These are phyloP conservation scores for Catocala fraxini DNA, from an alignment of 2,888 invertebrate species.

Conservation along the genomic window DNA sequence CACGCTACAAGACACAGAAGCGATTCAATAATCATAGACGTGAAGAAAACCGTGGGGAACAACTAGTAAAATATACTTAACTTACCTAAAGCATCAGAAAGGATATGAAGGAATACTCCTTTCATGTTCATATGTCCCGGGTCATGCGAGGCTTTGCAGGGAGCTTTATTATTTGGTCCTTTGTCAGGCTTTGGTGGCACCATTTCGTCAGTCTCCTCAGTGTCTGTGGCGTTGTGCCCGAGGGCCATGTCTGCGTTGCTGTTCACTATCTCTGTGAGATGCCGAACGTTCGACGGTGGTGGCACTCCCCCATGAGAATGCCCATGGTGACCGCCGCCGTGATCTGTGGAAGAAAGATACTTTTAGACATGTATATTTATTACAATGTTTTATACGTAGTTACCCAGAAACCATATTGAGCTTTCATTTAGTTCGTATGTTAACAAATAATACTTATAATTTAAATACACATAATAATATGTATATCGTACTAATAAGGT, in stretches of 20 bases:
- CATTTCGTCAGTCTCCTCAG: conserved; percentile 83
- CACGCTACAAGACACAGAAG: too few species aligned
- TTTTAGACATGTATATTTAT: too few species aligned
- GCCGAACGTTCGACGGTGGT: conserved; percentile 80
- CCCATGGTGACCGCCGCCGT: conserved; percentile 90
- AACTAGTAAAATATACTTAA: conserved; percentile 15
- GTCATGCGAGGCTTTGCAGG: conserved; percentile 70
- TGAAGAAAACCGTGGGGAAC: too few species aligned
- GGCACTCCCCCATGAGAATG: conserved; percentile 89
- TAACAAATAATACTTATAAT: too few species aligned
- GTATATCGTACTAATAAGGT: too few species aligned
- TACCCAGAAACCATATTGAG: too few species aligned
- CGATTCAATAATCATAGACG: too few species aligned
- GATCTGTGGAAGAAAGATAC: conserved; percentile 84
- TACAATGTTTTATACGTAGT: too few species aligned
- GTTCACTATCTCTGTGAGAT: conserved; percentile 81
- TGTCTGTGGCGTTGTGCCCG: conserved; percentile 79
- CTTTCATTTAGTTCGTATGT: too few species aligned
- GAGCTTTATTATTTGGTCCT: conserved; percentile 73
- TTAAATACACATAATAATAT: too few species aligned
- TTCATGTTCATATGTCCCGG: conserved; percentile 98
- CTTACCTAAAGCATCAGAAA: conserved; percentile 98
- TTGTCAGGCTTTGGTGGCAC: conserved; percentile 72
- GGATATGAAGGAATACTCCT: conserved; percentile 99
- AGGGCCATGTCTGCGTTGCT: conserved; percentile 83